A percentile compares a stretch with the other conserved stretches of the same genome.
Evolutionary conservation across 1,140 invertebrate genomes (phyloP).

Genomic region (Pseudomyrmex cubaensis): DNA sequence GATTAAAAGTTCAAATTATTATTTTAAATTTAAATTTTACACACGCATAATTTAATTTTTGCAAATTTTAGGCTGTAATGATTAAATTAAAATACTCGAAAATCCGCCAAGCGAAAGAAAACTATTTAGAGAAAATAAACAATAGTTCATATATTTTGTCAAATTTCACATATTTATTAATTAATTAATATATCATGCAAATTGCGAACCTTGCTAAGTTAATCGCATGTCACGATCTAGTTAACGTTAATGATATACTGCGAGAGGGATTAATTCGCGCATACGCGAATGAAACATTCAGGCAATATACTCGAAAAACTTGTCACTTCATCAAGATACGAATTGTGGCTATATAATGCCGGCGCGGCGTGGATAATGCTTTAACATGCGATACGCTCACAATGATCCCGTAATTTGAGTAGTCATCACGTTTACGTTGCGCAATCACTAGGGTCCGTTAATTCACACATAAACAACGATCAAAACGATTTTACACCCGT

Average conservation of each 20-base stretch:
- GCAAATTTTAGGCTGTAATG: neutral
- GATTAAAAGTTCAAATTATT: neutral
- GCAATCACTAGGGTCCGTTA: slow-evolving; percentile 24
- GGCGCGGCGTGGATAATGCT: neutral
- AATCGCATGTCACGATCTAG: slow-evolving; percentile 3
- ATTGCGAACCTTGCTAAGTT: slow-evolving; percentile 30
- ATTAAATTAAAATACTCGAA: slow-evolving; percentile 12
- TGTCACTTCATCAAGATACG: neutral
- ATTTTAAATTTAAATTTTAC: neutral
- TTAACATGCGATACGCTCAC: neutral
- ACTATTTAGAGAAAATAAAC: neutral
- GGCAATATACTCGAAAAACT: neutral
- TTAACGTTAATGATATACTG: slow-evolving; percentile 28
- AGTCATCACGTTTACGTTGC: slow-evolving; percentile 24
- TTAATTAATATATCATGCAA: slow-evolving; percentile 44
- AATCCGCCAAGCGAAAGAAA: neutral
- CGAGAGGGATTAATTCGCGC: neutral
- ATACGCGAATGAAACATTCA: neutral
- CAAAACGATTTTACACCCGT: neutral
- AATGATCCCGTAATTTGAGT: slow-evolving; percentile 36
- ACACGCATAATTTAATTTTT: neutral
- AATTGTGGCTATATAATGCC: neutral
- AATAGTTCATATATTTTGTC: slow-evolving; percentile 5
- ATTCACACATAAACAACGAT: slow-evolving; percentile 17
- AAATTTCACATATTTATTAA: slow-evolving; percentile 21